Percentiles rank a stretch among this genome's conserved stretches.
Evolutionary conservation across 2,113 vertebrate genomes (phyloP).

Genomic region (Acanthisitta chloris): DNA sequence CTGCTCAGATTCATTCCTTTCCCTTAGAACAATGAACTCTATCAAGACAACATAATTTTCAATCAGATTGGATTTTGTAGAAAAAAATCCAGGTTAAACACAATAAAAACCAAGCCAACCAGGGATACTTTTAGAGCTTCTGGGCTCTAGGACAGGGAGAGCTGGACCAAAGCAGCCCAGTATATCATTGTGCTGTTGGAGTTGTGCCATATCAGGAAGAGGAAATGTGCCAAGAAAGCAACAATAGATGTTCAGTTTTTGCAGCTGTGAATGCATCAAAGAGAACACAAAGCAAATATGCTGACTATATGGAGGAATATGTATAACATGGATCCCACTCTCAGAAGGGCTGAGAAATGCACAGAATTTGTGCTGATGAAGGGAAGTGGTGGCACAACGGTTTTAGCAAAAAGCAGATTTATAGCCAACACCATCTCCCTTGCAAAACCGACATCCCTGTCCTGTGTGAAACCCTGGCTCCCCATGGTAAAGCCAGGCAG

Average conservation of each 20-base stretch:
- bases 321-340: not conserved
- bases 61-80: not conserved
- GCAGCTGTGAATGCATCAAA: not conserved
- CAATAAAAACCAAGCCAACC: not conserved
- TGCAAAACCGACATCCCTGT: not conserved
- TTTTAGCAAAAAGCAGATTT: not conserved
- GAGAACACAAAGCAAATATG: not conserved
- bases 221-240: not conserved
- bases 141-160: not conserved
- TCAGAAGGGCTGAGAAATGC: not conserved
- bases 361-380: not conserved
- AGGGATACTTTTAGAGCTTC: not conserved
- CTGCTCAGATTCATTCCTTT: not conserved
- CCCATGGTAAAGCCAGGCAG: not conserved
- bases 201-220: not conserved
- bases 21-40: not conserved
- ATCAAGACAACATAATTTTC: not conserved
- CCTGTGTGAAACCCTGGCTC: not conserved
- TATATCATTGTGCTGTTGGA: not conserved
- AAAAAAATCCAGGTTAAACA: not conserved
- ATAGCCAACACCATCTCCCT: not conserved
- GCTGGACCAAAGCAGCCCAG: not conserved
- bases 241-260: not conserved
- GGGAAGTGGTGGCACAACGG: not conserved
- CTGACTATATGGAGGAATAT: not conserved